Evolutionary conservation across 2,797 vertebrate species (phyloP).

Genomic region (Thamnophis elegans): DNA sequence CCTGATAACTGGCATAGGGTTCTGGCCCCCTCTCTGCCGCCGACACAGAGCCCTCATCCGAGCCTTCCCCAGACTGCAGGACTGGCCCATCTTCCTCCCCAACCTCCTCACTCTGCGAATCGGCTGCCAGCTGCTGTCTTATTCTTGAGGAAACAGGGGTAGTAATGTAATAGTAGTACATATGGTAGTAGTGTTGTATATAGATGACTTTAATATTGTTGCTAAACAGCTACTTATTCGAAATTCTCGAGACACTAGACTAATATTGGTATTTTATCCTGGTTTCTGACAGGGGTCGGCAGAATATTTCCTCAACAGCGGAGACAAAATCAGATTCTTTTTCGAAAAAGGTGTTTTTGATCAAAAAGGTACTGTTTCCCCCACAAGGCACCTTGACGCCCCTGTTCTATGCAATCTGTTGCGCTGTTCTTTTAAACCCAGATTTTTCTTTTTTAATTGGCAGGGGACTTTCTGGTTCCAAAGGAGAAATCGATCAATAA

Average conservation of each 20-base stretch:
- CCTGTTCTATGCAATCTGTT: background rate
- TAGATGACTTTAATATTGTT: background rate
- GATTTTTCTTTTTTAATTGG: constrained; percentile 57
- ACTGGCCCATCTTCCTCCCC: too few relatives aligned
- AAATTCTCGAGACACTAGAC: background rate
- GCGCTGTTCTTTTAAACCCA: background rate
- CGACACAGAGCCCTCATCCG: too few relatives aligned
- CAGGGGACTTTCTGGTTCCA: constrained; percentile 85
- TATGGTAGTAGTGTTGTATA: too few relatives aligned
- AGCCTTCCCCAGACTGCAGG: too few relatives aligned
- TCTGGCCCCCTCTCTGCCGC: too few relatives aligned
- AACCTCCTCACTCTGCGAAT: too few relatives aligned
- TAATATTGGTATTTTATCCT: constrained; percentile 1
- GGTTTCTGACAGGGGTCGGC: constrained; percentile 79
- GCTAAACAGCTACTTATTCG: background rate
- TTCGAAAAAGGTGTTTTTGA: constrained; percentile 95
- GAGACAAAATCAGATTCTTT: constrained; percentile 95
- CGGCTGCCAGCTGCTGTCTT: too few relatives aligned
- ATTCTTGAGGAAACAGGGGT: too few relatives aligned
- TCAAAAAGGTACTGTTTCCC: constrained; percentile 76
- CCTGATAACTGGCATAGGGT: too few relatives aligned
- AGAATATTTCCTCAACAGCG: constrained; percentile 93
- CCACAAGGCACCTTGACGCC: background rate
- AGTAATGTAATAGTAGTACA: too few relatives aligned
- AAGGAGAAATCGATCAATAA: constrained; percentile 88